These are phyloP conservation scores for Aphelenchoides bicaudatus DNA, from an alignment of 2,888 invertebrate species.

Conservation along the genomic window DNA sequence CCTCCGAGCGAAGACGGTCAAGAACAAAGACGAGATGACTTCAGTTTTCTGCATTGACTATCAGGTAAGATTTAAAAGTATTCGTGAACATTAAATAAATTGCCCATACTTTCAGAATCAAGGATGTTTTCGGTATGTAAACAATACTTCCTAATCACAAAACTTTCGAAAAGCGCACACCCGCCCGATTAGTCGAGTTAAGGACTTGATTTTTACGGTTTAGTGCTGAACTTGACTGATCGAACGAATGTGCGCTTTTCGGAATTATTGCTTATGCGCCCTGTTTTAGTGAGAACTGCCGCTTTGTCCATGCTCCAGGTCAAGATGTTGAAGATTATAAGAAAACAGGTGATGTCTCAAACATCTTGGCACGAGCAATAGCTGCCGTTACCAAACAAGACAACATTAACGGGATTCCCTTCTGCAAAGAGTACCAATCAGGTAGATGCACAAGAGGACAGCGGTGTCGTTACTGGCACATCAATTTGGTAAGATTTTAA, in stretches of 20 bases:
- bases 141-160: no score
- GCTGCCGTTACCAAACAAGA: conserved; percentile 60
- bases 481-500: conserved; percentile 48
- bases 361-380: conserved; percentile 63
- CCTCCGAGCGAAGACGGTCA: conserved; percentile 59
- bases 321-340: conserved; percentile 73
- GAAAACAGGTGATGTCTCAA: conserved; percentile 72
- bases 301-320: conserved; percentile 69
- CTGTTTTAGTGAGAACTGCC: conserved; percentile 67
- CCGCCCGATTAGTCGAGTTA: no score
- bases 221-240: no score
- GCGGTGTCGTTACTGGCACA: conserved; percentile 60
- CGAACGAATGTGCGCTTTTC: no score
- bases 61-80: conserved; percentile 65
- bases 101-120: conserved; percentile 70
- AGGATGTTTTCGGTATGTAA: conserved; percentile 73
- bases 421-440: conserved; percentile 60
- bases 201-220: no score
- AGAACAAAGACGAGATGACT: conserved; percentile 60
- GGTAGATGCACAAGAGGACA: conserved; percentile 53
- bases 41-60: conserved; percentile 67
- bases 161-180: no score
- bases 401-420: conserved; percentile 56
- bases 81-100: no score
- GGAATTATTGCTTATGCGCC: no score